A percentile compares a stretch with the other conserved stretches of the same genome.
Evolutionary conservation across 2,797 vertebrate species (phyloP).

Genomic region (Chaunax sp.): DNA sequence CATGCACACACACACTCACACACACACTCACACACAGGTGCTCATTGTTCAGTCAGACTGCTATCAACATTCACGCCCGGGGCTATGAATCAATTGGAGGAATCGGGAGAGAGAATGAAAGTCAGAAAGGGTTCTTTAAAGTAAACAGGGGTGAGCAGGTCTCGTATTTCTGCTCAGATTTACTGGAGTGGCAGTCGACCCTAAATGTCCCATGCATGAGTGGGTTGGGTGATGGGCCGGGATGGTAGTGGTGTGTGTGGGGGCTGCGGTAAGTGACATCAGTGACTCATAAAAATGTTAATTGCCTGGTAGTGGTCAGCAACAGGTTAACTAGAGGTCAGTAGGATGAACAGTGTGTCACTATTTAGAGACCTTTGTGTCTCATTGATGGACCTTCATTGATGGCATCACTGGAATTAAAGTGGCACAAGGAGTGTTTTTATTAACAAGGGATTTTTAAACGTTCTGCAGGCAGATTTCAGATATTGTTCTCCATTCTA

Average conservation of each 20-base stretch:
- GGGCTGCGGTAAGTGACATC: slow-evolving; percentile 36
- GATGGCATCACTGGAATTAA: background rate
- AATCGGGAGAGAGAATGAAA: slow-evolving; percentile 30
- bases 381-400: background rate
- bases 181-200: slow-evolving; percentile 82
- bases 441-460: background rate
- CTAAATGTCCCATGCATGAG: slow-evolving; percentile 78
- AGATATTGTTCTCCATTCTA: slow-evolving; percentile 2
- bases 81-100: slow-evolving; percentile 88
- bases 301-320: slow-evolving; percentile 69
- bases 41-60: slow-evolving; percentile 83
- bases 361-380: background rate
- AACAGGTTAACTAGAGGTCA: slow-evolving; percentile 69
- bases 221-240: slow-evolving; percentile 77
- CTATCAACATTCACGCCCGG: slow-evolving; percentile 87
- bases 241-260: slow-evolving; percentile 8
- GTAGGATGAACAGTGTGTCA: slow-evolving; percentile 25
- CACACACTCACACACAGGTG: slow-evolving; percentile 72
- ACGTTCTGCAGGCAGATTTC: background rate
- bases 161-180: slow-evolving; percentile 84
- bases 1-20: slow-evolving; percentile 32
- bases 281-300: slow-evolving; percentile 72
- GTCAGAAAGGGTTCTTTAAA: slow-evolving; percentile 79
- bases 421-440: background rate
- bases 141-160: slow-evolving; percentile 84